Conservation (phyloP, 2,797 vertebrate genomes). For the Gorsachius magnificus region DNA sequence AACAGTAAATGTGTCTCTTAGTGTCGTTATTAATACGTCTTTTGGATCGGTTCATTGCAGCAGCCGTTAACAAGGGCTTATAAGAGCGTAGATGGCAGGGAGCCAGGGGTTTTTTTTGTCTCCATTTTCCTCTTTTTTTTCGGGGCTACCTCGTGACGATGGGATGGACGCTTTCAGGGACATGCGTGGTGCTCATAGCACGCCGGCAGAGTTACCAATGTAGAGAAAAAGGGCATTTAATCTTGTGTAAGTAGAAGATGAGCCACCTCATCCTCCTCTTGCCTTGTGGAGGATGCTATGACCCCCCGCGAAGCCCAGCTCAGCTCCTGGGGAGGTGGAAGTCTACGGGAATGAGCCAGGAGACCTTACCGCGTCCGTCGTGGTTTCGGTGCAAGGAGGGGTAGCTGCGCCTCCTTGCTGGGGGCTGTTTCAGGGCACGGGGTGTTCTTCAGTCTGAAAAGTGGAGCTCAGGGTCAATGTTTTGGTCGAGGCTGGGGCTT, state of each 20-base stretch:
- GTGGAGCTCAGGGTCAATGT: neutral
- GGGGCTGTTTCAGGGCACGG: neutral
- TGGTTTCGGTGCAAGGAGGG: neutral
- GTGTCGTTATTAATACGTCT: conserved; percentile 76
- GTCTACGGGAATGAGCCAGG: rapidly evolving
- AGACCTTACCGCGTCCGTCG: neutral
- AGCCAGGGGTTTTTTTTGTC: conserved; percentile 39
- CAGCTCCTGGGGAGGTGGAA: neutral
- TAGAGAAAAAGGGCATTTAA: neutral
- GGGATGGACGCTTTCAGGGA: neutral
- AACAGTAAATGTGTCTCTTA: conserved; percentile 75
- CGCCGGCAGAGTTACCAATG: rapidly evolving
- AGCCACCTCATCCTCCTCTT: neutral
- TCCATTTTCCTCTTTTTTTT: neutral
- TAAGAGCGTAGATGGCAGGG: conserved; percentile 46
- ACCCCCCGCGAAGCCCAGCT: rapidly evolving
- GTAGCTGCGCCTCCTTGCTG: neutral
- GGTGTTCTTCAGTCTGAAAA: neutral
- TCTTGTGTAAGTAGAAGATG: neutral
- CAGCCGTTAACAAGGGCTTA: conserved; percentile 65
- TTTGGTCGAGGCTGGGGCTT: neutral
- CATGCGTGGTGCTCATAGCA: rapidly evolving
- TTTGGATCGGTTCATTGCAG: conserved; percentile 69
- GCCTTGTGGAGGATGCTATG: neutral
- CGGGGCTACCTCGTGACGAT: neutral